phyloP scores from a whole-genome alignment of 2,888 invertebrate genomes.

The Willowsia nigromaculata region DNA sequence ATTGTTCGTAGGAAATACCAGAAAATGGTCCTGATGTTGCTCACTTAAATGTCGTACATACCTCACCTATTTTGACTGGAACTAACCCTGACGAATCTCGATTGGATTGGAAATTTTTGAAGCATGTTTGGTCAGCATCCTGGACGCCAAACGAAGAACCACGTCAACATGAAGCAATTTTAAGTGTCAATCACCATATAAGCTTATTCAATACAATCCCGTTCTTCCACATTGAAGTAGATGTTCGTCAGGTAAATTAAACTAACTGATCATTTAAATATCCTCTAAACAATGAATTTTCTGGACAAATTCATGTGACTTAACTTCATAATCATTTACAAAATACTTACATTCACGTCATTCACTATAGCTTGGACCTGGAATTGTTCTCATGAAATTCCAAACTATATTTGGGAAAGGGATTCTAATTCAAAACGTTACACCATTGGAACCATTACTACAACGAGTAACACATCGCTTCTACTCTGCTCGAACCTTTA shows the following conservation, averaged over 20 bases:
- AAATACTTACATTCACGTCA: too few relatives aligned
- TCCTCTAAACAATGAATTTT: too few relatives aligned
- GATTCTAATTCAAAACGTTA: slow-evolving; percentile 88
- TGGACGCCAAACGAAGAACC: slow-evolving; percentile 68
- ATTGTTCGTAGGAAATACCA: slow-evolving; percentile 88
- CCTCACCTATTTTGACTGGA: slow-evolving; percentile 54
- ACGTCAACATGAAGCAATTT: slow-evolving; percentile 65
- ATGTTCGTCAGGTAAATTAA: slow-evolving; percentile 70
- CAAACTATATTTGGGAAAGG: slow-evolving; percentile 80
- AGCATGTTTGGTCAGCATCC: slow-evolving; percentile 72
- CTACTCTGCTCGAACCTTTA: slow-evolving; percentile 84
- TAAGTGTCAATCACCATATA: slow-evolving; percentile 69
- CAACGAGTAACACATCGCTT: slow-evolving; percentile 90
- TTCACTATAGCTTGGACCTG: slow-evolving; percentile 81
- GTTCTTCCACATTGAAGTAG: slow-evolving; percentile 65
- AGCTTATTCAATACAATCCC: slow-evolving; percentile 60
- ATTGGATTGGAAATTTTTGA: slow-evolving; percentile 64
- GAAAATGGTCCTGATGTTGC: slow-evolving; percentile 94
- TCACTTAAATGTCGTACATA: slow-evolving; percentile 89
- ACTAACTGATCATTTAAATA: too few relatives aligned
- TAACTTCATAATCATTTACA: too few relatives aligned
- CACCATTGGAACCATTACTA: slow-evolving; percentile 88
- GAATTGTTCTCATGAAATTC: slow-evolving; percentile 81
- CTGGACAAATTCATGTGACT: too few relatives aligned
- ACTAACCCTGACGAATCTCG: slow-evolving; percentile 64